These are phyloP conservation scores for Pseudomyrmex cubaensis DNA, from an alignment of 1,140 invertebrate genomes.

Conservation along the genomic window DNA sequence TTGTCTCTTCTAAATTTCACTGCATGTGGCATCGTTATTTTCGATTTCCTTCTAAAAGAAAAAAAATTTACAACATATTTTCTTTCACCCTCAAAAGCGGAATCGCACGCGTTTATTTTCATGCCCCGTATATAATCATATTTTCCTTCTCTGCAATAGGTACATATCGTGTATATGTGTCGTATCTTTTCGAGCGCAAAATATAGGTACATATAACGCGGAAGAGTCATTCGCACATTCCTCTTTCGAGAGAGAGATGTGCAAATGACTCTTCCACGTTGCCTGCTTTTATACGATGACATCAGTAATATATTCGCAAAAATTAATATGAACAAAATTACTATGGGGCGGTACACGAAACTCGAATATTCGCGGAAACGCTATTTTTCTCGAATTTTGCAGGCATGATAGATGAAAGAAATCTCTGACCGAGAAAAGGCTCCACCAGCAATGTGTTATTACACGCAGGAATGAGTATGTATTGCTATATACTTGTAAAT, in stretches of 20 bases:
- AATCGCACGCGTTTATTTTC: background rate
- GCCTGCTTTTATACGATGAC: no score
- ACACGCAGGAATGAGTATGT: conserved; percentile 71
- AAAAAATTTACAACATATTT: conserved; percentile 5
- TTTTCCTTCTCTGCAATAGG: background rate
- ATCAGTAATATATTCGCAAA: background rate
- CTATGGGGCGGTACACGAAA: background rate
- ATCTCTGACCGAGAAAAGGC: conserved; percentile 38
- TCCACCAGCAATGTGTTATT: conserved; percentile 46
- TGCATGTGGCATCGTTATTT: conserved; percentile 9
- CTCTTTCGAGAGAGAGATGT: background rate
- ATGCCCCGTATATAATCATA: background rate
- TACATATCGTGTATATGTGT: background rate
- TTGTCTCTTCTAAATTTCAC: conserved; percentile 24
- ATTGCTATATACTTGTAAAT: conserved; percentile 84
- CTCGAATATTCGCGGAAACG: background rate
- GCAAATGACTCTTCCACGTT: no score
- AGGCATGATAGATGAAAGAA: conserved; percentile 25
- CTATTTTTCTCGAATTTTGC: conserved; percentile 6
- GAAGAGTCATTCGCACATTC: background rate
- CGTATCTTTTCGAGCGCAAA: background rate
- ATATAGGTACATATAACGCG: background rate
- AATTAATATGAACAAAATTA: background rate
- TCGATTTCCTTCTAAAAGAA: conserved; percentile 7
- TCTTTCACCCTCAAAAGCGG: background rate